phyloP scores from a whole-genome alignment of 2,888 invertebrate genomes.

The Argyresthia goedartella region DNA sequence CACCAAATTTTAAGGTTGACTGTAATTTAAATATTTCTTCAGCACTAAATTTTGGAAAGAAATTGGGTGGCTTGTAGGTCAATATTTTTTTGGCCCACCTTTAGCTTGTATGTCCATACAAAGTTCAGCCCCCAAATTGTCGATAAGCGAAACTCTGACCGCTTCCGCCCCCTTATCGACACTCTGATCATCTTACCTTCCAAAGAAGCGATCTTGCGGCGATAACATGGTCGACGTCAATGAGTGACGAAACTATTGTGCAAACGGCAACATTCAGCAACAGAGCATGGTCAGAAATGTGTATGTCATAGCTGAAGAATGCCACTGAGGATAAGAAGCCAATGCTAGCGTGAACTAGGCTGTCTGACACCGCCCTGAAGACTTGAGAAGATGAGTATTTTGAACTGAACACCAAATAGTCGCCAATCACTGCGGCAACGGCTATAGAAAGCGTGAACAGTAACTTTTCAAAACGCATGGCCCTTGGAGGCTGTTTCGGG shows the following conservation, averaged over 20 bases:
- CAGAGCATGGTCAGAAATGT: constrained; percentile 20
- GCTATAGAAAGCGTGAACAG: constrained; percentile 29
- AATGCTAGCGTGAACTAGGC: constrained; percentile 34
- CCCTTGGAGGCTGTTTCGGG: too few relatives aligned
- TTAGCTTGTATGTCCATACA: too few relatives aligned
- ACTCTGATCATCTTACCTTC: too few relatives aligned
- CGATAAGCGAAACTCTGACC: too few relatives aligned
- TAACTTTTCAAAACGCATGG: constrained; percentile 32
- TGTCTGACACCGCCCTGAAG: constrained; percentile 42
- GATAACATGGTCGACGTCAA: constrained; percentile 53
- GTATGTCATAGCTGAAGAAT: constrained; percentile 37
- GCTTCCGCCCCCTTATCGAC: too few relatives aligned
- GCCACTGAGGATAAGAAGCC: constrained; percentile 39
- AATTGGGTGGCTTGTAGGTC: too few relatives aligned
- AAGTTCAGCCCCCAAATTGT: too few relatives aligned
- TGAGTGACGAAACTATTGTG: constrained; percentile 37
- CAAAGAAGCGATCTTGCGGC: constrained; percentile 43
- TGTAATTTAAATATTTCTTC: too few relatives aligned
- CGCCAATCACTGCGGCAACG: constrained; percentile 34
- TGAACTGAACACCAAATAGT: constrained; percentile 46
- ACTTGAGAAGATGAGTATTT: constrained; percentile 33
- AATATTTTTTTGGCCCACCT: too few relatives aligned
- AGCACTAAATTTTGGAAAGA: too few relatives aligned
- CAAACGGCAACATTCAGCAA: constrained; percentile 35
- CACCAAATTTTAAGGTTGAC: too few relatives aligned